Evolutionary conservation across 2,797 vertebrate species (phyloP).

Genomic region (Danio kyathit): DNA sequence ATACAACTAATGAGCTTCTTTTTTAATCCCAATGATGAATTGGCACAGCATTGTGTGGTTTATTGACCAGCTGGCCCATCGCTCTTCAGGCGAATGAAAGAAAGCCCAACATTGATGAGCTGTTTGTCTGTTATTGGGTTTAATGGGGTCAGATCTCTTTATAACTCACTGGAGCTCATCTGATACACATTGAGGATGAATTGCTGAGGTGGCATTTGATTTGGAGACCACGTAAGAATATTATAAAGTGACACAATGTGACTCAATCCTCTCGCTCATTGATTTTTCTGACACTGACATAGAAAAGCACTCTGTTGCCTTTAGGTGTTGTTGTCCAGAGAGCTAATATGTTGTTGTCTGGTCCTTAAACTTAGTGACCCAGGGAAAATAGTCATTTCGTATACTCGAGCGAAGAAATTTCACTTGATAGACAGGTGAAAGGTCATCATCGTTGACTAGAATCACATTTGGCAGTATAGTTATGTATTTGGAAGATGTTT

Average conservation of each 20-base stretch:
- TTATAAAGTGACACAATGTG: slow-evolving; percentile 34
- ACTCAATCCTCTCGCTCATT: slow-evolving; percentile 43
- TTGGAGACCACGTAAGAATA: slow-evolving; percentile 35
- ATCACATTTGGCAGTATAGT: slow-evolving; percentile 26
- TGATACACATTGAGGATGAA: slow-evolving; percentile 47
- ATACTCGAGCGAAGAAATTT: slow-evolving; percentile 38
- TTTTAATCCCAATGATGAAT: slow-evolving; percentile 74
- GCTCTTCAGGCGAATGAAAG: slow-evolving; percentile 47
- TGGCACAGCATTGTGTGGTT: slow-evolving; percentile 62
- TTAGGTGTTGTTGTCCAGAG: slow-evolving; percentile 22
- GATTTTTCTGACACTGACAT: slow-evolving; percentile 46
- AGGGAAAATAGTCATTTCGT: slow-evolving; percentile 51
- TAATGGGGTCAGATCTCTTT: slow-evolving; percentile 57
- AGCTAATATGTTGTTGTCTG: slow-evolving; percentile 33
- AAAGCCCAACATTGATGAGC: slow-evolving; percentile 56
- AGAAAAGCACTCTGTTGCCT: slow-evolving; percentile 27
- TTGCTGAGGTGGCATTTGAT: slow-evolving; percentile 31
- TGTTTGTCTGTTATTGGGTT: slow-evolving; percentile 60
- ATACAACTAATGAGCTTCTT: slow-evolving; percentile 71
- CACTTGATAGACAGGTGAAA: slow-evolving; percentile 66
- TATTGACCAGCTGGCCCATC: slow-evolving; percentile 58
- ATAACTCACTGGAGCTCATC: slow-evolving; percentile 50
- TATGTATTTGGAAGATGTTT: neutral
- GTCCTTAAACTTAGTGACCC: slow-evolving; percentile 36
- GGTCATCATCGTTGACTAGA: slow-evolving; percentile 45